Evolutionary conservation across 2,888 invertebrate species (phyloP).

Genomic region (Polymixis flavicincta): DNA sequence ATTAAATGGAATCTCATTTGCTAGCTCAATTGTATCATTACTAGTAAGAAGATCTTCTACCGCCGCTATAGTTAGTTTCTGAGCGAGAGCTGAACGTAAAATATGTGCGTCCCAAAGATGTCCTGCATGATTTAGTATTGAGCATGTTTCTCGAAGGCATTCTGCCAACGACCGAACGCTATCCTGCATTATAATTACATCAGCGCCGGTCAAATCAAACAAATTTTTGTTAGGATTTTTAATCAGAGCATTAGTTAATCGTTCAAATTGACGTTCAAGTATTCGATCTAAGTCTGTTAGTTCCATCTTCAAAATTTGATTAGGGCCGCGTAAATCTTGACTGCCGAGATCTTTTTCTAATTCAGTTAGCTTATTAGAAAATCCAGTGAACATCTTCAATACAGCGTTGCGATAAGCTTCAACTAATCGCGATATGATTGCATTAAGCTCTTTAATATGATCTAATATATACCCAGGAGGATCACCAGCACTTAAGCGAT

Average conservation of each 20-base stretch:
- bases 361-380: constrained; percentile 72
- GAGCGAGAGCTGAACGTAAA: constrained; percentile 79
- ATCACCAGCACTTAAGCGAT: constrained; percentile 34
- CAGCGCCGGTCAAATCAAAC: constrained; percentile 66
- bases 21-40: constrained; percentile 78
- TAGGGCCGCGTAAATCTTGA: constrained; percentile 48
- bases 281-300: constrained; percentile 61
- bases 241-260: constrained; percentile 62
- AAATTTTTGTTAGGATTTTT: constrained; percentile 57
- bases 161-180: constrained; percentile 78
- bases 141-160: constrained; percentile 78
- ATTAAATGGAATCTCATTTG: constrained; percentile 79
- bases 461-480: constrained; percentile 57
- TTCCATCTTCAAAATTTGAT: constrained; percentile 38
- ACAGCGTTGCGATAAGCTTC: constrained; percentile 78
- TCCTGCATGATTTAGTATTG: constrained; percentile 78
- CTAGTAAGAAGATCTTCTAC: constrained; percentile 83
- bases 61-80: constrained; percentile 81
- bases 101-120: constrained; percentile 85
- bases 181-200: constrained; percentile 74
- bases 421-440: constrained; percentile 72
- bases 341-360: constrained; percentile 72
- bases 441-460: constrained; percentile 71
- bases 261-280: constrained; percentile 68
- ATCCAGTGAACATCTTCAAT: constrained; percentile 71